Base-by-base conservation (phyloP, 2,113 vertebrate genomes). In the Siniperca knerii region DNA sequence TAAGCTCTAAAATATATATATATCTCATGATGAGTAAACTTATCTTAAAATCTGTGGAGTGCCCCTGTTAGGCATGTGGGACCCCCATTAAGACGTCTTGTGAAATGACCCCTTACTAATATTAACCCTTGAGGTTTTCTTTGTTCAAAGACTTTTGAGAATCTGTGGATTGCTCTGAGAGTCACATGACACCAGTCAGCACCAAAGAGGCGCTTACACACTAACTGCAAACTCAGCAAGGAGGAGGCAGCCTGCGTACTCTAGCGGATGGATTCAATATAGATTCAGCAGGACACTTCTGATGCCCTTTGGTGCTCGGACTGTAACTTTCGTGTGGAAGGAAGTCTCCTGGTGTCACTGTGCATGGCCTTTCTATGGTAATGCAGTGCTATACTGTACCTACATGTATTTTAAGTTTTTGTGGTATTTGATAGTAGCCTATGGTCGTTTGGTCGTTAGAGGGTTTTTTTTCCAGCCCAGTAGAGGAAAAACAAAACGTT, bases 181-280 rank as follows among this genome's bases (percentile, higher is more conserved):
- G 88, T 92, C 94, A 93, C 83, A 83, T 92, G 94, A 92, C 88
- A 29, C 55, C 55, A 80, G 76, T 74, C 79, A 65, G 87, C 71
- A 76, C 60, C 75, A 33, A 54, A 10, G 61, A 67, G 76, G 79
- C 81, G 67, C 77, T 48, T 37, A 10, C 68, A 6, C 74, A 33
- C 37, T 33, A 67, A 75, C 40, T 35, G 79, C 87, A 75, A 11
- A 67, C 75, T 90, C 87, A 79, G 82, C 83, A 79, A 74, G 57
- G 77, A 82, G 87, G 79, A 55, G 72, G 78, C n/a, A 52, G 67
- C 40, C 57, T 69, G 69, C 72, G 40, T 20, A 15, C 37, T 71
- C 5, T 23, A 57, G 69, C 54, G 71, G 79, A 83, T 78, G 79
- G 62, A 68, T 70, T 81, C 60, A 73, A 60, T 65, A 42, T 74